A percentile compares a stretch with the other conserved stretches of the same genome.
phyloP scores from a whole-genome alignment of 2,888 invertebrate genomes.

The Eupelmus urozonus region DNA sequence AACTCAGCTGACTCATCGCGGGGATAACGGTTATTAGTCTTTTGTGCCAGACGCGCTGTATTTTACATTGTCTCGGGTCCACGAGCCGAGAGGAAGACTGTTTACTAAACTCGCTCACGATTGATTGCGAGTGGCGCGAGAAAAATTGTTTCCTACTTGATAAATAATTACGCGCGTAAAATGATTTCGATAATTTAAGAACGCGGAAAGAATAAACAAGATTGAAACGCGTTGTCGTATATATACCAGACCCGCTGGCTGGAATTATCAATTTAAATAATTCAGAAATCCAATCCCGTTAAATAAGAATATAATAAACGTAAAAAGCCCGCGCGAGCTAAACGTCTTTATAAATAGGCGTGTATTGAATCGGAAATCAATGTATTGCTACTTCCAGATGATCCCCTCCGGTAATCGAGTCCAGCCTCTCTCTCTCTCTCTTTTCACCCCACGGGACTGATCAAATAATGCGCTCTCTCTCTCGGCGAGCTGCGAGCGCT shows the following conservation, averaged over 20 bases:
- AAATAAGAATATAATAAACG: conserved; percentile 3
- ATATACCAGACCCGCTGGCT: too few species aligned
- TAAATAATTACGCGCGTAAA: too few species aligned
- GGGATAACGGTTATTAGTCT: conserved; percentile 2
- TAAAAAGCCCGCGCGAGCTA: neutral
- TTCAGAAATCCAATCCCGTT: neutral
- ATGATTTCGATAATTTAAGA: too few species aligned
- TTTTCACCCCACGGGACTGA: conserved; percentile 58
- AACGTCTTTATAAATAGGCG: conserved; percentile 27
- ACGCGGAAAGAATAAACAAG: too few species aligned
- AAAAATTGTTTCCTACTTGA: too few species aligned
- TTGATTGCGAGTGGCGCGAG: too few species aligned
- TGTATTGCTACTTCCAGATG: conserved; percentile 48
- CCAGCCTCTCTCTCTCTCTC: conserved; percentile 41
- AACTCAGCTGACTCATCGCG: conserved; percentile 32
- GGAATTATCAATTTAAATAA: too few species aligned
- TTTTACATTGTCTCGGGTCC: neutral
- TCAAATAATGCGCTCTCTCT: conserved; percentile 59
- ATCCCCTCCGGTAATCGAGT: conserved; percentile 58
- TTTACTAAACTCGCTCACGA: too few species aligned
- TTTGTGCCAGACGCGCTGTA: conserved; percentile 2
- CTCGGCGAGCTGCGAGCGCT: too few species aligned
- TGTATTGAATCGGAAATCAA: conserved; percentile 51
- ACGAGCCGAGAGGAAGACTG: too few species aligned
- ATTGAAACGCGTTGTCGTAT: too few species aligned